A percentile compares a stretch with the other conserved stretches of the same genome.
These are phyloP conservation scores for Pelecanus crispus DNA, from an alignment of 2,113 vertebrate species.

Conservation along the genomic window DNA sequence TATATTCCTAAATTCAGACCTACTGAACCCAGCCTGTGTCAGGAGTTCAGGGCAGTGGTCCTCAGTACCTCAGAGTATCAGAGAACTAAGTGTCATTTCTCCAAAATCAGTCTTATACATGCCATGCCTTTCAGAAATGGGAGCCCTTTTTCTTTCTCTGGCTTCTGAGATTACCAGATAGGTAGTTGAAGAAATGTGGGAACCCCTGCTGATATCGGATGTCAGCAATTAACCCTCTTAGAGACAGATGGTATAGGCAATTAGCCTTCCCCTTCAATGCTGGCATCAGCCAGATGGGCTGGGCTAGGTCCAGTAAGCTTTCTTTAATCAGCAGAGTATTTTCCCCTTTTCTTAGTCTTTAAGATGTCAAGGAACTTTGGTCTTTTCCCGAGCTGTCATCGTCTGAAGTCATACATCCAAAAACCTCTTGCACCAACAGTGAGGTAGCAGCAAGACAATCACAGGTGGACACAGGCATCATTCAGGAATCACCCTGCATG, in stretches of 20 bases:
- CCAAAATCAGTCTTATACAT: not conserved
- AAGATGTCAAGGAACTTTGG: not conserved
- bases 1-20: not conserved
- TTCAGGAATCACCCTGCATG: not conserved
- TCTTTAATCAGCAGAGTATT: conserved; percentile 52
- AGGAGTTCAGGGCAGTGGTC: not conserved
- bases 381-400: not conserved
- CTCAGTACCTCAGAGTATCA: not conserved
- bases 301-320: conserved; percentile 59
- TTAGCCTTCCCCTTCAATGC: conserved; percentile 52
- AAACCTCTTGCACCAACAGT: not conserved
- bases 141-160: not conserved
- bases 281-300: conserved; percentile 54
- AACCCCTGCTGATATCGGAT: conserved; percentile 48
- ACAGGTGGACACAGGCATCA: not conserved
- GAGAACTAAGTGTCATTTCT: not conserved
- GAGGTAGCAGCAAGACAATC: not conserved
- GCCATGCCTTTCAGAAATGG: not conserved
- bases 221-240: conserved; percentile 58
- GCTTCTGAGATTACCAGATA: not conserved
- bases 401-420: not conserved
- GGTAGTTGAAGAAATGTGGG: conserved; percentile 31
- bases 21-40: not conserved
- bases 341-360: not conserved
- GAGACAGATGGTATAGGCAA: conserved; percentile 56